Evolutionary conservation across 2,113 vertebrate genomes (phyloP).

Genomic region (Rhinoptilus africanus): DNA sequence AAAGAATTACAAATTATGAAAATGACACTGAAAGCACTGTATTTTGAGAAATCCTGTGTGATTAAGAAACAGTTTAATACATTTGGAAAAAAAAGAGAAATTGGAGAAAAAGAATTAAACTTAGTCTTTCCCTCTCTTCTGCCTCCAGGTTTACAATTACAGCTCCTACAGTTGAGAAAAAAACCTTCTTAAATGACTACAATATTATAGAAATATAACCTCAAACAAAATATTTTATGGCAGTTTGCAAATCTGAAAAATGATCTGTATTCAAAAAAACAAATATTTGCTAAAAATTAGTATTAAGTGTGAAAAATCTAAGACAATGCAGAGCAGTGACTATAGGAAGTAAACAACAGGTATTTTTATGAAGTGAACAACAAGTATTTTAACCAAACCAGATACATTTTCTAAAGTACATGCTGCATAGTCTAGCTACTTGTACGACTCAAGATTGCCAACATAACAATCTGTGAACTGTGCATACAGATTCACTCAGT

Average conservation of each 20-base stretch:
- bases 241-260: not conserved
- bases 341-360: not conserved
- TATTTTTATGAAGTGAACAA: not conserved
- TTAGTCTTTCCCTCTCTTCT: not conserved
- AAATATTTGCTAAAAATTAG: not conserved
- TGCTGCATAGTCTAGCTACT: not conserved
- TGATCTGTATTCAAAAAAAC: not conserved
- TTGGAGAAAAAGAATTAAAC: not conserved
- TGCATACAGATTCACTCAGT: not conserved
- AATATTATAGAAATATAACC: not conserved
- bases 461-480: not conserved
- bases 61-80: not conserved
- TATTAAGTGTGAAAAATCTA: not conserved
- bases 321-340: not conserved
- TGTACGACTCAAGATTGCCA: not conserved
- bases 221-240: not conserved
- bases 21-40: not conserved
- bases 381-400: not conserved
- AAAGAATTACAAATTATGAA: not conserved
- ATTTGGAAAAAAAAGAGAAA: not conserved
- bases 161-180: not conserved
- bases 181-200: too few relatives aligned
- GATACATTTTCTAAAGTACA: not conserved
- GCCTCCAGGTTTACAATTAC: not conserved
- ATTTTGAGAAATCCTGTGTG: not conserved